Evolutionary conservation across 2,113 vertebrate species (phyloP).

Genomic region (Cyanistes caeruleus): DNA sequence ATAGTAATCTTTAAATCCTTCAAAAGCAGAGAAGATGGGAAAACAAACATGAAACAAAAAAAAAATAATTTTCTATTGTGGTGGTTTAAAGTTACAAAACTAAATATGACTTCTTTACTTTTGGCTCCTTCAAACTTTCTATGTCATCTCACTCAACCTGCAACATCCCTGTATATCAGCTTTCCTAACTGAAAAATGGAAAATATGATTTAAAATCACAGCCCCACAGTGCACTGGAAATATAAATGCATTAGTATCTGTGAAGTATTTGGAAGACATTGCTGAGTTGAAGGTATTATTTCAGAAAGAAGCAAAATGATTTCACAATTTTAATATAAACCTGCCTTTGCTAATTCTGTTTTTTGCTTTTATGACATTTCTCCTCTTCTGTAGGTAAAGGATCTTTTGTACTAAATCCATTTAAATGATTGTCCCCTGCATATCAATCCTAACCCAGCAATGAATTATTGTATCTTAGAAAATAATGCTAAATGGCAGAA

Average conservation of each 20-base stretch:
- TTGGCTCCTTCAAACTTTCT: background rate
- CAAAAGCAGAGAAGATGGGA: background rate
- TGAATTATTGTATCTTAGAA: background rate
- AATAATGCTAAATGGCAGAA: background rate
- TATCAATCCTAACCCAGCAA: background rate
- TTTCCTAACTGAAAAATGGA: background rate
- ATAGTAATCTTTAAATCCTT: conserved; percentile 9
- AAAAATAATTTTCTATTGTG: background rate
- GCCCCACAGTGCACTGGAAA: background rate
- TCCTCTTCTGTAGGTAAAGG: background rate
- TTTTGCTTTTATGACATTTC: background rate
- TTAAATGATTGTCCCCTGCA: background rate
- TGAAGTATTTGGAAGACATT: background rate
- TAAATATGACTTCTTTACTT: background rate
- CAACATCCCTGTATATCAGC: background rate
- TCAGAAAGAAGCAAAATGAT: background rate
- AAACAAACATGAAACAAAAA: background rate
- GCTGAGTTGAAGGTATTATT: background rate
- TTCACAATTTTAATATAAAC: background rate
- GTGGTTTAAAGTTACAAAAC: background rate
- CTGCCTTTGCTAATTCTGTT: background rate
- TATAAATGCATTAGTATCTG: background rate
- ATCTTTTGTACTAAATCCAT: background rate
- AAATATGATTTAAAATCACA: background rate
- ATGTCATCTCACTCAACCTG: background rate